Evolutionary conservation across 1,140 invertebrate genomes (phyloP), one percentile per base, ranked within the genome.

Genomic region (Latrodectus geometricus): DNA sequence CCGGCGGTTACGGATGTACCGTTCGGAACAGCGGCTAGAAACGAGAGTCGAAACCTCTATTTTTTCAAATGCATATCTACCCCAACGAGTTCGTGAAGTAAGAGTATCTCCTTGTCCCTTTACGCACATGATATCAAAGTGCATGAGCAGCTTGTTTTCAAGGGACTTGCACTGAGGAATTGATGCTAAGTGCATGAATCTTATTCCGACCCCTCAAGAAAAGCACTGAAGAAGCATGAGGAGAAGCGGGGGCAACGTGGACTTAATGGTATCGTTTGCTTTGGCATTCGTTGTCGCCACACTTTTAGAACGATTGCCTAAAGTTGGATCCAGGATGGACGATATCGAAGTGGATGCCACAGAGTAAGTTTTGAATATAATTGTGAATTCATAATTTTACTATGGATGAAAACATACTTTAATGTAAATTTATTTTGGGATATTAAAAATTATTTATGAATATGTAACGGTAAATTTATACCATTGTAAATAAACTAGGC

Each of bases 311-410:
- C 72, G 73, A 15, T 12, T 76, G 61, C 82, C 82, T 54, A 61
- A 48, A 8, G 82, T 75, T 12, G n/a, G 82, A 21, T 76, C 82
- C 12, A 14, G 48, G 7, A 56, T 76, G 82, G 82, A 84, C 54
- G 82, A 84, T 52, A 84, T 84, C 17, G 82, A 84, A 69, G 72
- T 75, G 48, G 82, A 84, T 69, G 82, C 82, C 73, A 74, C 82
- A 69, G 56, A 84, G 82, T 84, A 54, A 84, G 82, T 76, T 15
- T 35, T 35, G 5, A 35, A 35, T 5, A 35, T 35, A 35, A 35
- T 35, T 35, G 5, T 35, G 35, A 35, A 35, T 35, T 35, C 5
- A n/a, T n/a, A n/a, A n/a, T n/a, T n/a, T n/a, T n/a, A n/a, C n/a
- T n/a, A n/a, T n/a, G n/a, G n/a, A n/a, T n/a, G n/a, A n/a, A n/a